Conservation (phyloP, 2,797 vertebrate genomes). For the Gallirallus australis region DNA sequence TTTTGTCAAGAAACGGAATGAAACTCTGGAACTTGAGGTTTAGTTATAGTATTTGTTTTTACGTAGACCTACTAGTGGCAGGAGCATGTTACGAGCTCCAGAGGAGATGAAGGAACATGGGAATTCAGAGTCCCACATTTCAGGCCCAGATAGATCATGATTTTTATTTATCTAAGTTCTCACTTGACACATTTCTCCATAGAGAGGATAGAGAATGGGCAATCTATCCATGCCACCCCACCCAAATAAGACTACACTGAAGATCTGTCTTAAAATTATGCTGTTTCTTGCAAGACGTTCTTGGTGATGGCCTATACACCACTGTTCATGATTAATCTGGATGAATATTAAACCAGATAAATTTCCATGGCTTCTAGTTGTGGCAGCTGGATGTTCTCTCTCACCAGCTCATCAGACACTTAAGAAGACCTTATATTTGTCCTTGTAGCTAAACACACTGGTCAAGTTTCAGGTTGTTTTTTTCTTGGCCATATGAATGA, state of each 20-base stretch:
- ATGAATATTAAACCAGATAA: not conserved
- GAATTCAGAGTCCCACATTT: not conserved
- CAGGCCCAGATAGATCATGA: not conserved
- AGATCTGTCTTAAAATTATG: not conserved
- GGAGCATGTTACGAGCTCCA: not conserved
- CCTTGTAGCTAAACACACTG: not conserved
- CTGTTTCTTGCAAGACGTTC: not conserved
- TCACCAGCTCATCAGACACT: not conserved
- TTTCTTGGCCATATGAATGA: not conserved
- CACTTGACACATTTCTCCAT: not conserved
- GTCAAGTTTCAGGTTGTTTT: not conserved
- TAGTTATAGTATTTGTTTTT: not conserved
- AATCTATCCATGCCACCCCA: fast-evolving
- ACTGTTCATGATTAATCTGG: not conserved
- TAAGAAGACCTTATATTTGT: not conserved
- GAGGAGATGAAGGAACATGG: not conserved
- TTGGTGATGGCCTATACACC: not conserved
- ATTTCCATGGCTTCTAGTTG: not conserved
- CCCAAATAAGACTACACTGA: not conserved
- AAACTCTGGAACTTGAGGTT: not conserved
- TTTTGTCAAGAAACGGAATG: not conserved
- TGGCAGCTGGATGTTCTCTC: not conserved
- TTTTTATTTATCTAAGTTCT: not conserved
- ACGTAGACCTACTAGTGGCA: not conserved
- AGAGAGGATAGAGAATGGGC: not conserved